Evolutionary conservation across 2,113 vertebrate species (phyloP).

Genomic region (Orcinus orca): DNA sequence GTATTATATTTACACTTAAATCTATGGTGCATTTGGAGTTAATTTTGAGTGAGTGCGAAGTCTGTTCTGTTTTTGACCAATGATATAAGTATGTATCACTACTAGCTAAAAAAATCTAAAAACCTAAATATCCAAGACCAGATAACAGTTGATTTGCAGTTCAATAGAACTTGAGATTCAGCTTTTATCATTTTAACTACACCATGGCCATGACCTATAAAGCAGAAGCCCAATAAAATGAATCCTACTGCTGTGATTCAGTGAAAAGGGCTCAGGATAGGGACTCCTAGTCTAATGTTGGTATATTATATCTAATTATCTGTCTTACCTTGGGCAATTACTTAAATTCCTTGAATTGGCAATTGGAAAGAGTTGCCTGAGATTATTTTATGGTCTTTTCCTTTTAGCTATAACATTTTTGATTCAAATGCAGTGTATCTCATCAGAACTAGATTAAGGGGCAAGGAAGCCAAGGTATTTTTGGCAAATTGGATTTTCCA

Average conservation of each 20-base stretch:
- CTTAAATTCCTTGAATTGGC: slow-evolving; percentile 52
- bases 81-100: background rate
- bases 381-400: slow-evolving; percentile 51
- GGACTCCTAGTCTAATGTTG: slow-evolving; percentile 29
- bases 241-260: background rate
- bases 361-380: slow-evolving; percentile 48
- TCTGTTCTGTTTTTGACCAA: background rate
- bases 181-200: background rate
- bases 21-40: background rate
- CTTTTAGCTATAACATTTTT: slow-evolving; percentile 52
- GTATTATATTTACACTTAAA: background rate
- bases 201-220: background rate
- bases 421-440: slow-evolving; percentile 45
- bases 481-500: slow-evolving; percentile 48
- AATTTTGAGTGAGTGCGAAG: background rate
- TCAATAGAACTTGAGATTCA: slow-evolving; percentile 14
- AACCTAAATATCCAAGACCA: background rate
- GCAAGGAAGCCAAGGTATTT: background rate
- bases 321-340: slow-evolving; percentile 40
- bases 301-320: slow-evolving; percentile 53
- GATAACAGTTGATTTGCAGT: background rate
- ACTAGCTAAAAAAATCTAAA: background rate
- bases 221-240: background rate
- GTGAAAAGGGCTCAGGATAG: background rate
- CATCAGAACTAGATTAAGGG: slow-evolving; percentile 53